Percentiles rank a stretch among this genome's conserved stretches.
phyloP scores from a whole-genome alignment of 2,113 vertebrate species.

The Tragelaphus scriptus region DNA sequence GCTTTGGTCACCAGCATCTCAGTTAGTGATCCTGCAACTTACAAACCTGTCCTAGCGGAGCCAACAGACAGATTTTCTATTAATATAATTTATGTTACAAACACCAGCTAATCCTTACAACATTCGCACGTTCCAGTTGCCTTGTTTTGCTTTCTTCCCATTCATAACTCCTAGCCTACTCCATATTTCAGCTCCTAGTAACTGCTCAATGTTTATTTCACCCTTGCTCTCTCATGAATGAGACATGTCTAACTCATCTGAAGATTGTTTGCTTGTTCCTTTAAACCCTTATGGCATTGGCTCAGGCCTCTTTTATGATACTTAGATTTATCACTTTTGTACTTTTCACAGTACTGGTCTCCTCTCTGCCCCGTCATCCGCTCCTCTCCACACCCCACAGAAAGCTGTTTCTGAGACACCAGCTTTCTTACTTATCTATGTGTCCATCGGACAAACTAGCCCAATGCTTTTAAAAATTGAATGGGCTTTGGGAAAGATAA shows the following conservation, averaged over 20 bases:
- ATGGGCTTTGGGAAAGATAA: neutral
- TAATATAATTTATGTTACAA: neutral
- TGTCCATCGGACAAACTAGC: neutral
- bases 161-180: neutral
- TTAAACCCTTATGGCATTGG: neutral
- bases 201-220: neutral
- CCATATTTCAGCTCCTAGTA: neutral
- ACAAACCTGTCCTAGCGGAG: neutral
- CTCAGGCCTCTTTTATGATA: neutral
- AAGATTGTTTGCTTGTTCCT: neutral
- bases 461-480: neutral
- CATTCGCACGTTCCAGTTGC: neutral
- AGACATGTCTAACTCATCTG: neutral
- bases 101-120: neutral
- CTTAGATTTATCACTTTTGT: neutral
- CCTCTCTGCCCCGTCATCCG: fast-evolving
- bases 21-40: neutral
- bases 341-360: neutral
- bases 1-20: neutral
- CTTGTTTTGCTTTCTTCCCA: neutral
- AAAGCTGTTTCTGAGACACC: neutral
- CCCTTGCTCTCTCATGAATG: neutral
- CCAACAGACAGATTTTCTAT: neutral
- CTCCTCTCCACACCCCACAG: neutral
- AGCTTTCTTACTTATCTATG: neutral